A percentile compares a stretch with the other conserved stretches of the same genome.
Evolutionary conservation across 2,888 invertebrate species (phyloP).

Genomic region (Ramazzottius varieornatus): DNA sequence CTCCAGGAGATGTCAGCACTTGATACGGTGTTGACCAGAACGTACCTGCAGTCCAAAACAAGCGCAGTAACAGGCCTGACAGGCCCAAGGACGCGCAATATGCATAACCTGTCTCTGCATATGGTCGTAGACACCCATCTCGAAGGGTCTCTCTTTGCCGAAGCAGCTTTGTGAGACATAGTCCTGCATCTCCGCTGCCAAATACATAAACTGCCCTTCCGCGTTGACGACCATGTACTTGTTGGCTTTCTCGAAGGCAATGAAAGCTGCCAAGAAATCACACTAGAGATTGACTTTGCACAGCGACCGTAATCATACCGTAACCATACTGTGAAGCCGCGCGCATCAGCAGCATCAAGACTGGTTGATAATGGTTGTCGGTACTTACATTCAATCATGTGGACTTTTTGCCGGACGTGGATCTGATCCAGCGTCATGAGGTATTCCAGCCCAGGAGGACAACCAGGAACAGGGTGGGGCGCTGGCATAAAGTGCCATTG

Average conservation of each 20-base stretch:
- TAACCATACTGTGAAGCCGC: too few species aligned
- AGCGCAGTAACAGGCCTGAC: slow-evolving; percentile 14
- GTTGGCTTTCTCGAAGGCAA: neutral
- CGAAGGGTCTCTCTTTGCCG: slow-evolving; percentile 9
- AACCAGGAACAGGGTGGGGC: slow-evolving; percentile 13
- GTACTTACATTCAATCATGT: slow-evolving; percentile 21
- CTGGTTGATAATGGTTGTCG: too few species aligned
- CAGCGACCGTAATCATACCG: neutral
- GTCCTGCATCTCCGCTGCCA: slow-evolving; percentile 6
- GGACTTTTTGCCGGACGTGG: slow-evolving; percentile 22
- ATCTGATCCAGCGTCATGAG: slow-evolving; percentile 21
- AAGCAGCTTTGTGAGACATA: slow-evolving; percentile 9
- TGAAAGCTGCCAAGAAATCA: neutral
- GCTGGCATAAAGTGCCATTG: too few species aligned
- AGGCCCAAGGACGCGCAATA: slow-evolving; percentile 18
- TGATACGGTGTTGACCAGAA: too few species aligned
- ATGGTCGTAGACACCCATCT: slow-evolving; percentile 9
- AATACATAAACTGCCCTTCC: slow-evolving; percentile 10
- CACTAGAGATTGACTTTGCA: neutral
- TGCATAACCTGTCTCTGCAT: slow-evolving; percentile 17
- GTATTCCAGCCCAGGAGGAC: slow-evolving; percentile 21
- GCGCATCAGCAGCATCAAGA: too few species aligned
- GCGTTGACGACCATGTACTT: slow-evolving; percentile 2
- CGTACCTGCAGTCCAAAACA: slow-evolving; percentile 16
- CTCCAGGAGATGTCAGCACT: too few species aligned